Base-by-base conservation (phyloP, 2,888 invertebrate genomes). In the Chrysolina haemoptera region DNA sequence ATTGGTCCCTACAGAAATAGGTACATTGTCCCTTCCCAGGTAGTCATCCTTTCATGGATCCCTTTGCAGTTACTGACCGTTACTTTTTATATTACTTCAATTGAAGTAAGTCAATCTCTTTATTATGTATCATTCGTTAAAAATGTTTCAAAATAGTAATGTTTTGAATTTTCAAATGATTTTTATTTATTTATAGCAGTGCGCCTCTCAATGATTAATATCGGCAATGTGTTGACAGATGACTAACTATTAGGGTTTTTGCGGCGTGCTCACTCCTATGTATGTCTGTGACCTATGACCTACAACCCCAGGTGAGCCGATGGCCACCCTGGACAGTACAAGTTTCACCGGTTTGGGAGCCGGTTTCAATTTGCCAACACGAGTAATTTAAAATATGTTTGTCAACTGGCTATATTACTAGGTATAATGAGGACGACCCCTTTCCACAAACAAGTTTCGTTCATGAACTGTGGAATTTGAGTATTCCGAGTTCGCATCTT, bases 191-290 rank as follows among this genome's bases (percentile, higher is more conserved):
- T 77, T 78, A 75, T 68, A 65, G 48, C 68, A 63, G 14, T 41
- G 18, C 18, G 55, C 64, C 79, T 74, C 68, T 78, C 72, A 86
- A 87, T 88, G 88, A 88, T 88, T 88, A 87, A 88, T 88, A 88
- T 88, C 88, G 76, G 85, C 81, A 83, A 86, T 88, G 88, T 88
- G 88, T 88, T 88, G 88, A 88, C 88, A 88, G 86, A 84, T 86
- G 84, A 86, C 85, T 86, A 75, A 85, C 86, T 86, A 88, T 87
- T 88, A 87, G 87, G 87, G 87, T 85, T 86, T 86, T 86, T 88
- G 88, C 82, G 88, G 88, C 87, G 83, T 88, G 87, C 87, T 88
- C 87, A 87, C 88, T 87, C 88, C 88, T 87, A 85, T 87, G 86
- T 87, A 85, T 82, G 80, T 82, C 78, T 73, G 80, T 74, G 84